Evolutionary conservation across 2,888 invertebrate species (phyloP), one percentile per base, ranked within the genome.

Genomic region (Tetranychus truncatus): DNA sequence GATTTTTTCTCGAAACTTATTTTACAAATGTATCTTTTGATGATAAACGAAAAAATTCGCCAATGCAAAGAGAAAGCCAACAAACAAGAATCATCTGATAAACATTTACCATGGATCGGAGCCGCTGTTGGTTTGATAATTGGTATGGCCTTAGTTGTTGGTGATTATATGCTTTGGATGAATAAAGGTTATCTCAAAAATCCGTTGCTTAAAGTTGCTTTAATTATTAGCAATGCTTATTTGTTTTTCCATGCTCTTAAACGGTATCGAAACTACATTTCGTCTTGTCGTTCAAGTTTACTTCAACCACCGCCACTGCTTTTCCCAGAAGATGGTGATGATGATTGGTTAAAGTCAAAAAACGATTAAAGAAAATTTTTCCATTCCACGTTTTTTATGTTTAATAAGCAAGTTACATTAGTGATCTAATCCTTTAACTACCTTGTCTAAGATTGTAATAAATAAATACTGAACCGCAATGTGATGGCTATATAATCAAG

Each of bases 31-130:
- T n/a, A n/a, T n/a, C n/a, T n/a, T n/a, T n/a, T n/a, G n/a, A n/a
- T n/a, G n/a, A n/a, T n/a, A n/a, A n/a, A n/a, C n/a, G 69, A 69
- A 69, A 20, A 7, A 11, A 24, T 69, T 1, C 20, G 5, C 4
- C n/a, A 24, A 20, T 69, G 69, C 20, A 24, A 24, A 24, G 69
- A 69, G 11, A 69, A 69, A 69, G 20, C 34, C 21, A 24, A 20
- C 20, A 69, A 24, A 5, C 69, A 69, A 69, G 69, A 69, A 69
- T 69, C 69, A 24, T 69, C 20, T 69, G 69, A 88, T 81, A 87
- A 88, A 80, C 89, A 88, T 81, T 85, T 88, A 77, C 88, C 89
- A 71, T 90, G 89, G 89, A 84, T 90, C 67, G 88, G 89, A 78
- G 88, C 89, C 77, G 89, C 89, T 74, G 83, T 89, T 79, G 90